Percentiles rank a stretch among this genome's conserved stretches.
These are phyloP conservation scores for Anolis sagrei DNA, from an alignment of 2,113 vertebrate species.

Conservation along the genomic window DNA sequence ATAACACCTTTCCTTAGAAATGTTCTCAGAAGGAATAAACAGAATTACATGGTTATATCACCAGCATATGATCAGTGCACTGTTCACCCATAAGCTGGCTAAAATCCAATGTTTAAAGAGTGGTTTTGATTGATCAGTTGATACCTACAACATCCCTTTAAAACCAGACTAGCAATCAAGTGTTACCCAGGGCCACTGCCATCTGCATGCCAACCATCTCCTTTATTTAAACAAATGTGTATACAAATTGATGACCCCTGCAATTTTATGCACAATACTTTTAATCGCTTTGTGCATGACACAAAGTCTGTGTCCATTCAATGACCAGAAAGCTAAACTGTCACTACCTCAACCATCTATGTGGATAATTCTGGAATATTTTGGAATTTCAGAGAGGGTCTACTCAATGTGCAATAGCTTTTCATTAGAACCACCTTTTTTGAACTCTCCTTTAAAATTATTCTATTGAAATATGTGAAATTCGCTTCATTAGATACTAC, in stretches of 20 bases:
- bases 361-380: too few species aligned
- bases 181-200: background rate
- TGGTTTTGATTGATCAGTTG: too few species aligned
- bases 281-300: too few species aligned
- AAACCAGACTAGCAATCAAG: background rate
- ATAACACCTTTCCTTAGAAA: background rate
- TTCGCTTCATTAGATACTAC: too few species aligned
- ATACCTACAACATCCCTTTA: background rate
- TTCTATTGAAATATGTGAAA: too few species aligned
- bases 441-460: too few species aligned
- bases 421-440: background rate
- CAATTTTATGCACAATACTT: too few species aligned
- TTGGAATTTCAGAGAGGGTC: too few species aligned
- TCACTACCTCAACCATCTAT: too few species aligned
- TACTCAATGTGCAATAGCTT: background rate
- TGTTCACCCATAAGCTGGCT: background rate
- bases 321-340: too few species aligned
- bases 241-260: too few species aligned
- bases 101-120: background rate
- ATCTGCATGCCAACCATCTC: background rate
- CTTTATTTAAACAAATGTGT: background rate
- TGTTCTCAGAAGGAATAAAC: background rate
- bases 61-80: background rate
- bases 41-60: background rate
- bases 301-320: too few species aligned